phyloP scores from a whole-genome alignment of 2,888 invertebrate species.

The Aplocera efformata region DNA sequence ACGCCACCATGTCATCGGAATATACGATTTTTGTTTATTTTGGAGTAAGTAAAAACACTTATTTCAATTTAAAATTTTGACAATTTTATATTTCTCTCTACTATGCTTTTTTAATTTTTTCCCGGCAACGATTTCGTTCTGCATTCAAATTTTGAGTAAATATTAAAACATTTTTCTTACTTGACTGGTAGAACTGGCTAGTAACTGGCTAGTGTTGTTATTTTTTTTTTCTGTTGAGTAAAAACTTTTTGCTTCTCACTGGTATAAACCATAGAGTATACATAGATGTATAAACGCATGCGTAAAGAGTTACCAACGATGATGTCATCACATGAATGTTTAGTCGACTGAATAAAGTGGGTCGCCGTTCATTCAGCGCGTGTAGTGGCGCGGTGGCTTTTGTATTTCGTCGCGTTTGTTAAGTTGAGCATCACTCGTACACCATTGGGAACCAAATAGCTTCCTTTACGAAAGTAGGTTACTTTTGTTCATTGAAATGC shows the following conservation, averaged over 20 bases:
- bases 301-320: constrained; percentile 27
- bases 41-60: constrained; percentile 1
- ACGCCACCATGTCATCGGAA: constrained; percentile 1
- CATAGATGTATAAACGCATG: no score
- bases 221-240: no score
- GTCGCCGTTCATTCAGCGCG: constrained; percentile 7
- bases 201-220: no score
- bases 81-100: not conserved
- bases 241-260: no score
- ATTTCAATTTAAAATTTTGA: not conserved
- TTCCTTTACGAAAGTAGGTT: constrained; percentile 1
- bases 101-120: no score
- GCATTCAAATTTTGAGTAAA: no score
- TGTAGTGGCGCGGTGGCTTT: constrained; percentile 10
- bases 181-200: no score
- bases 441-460: not conserved
- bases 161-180: no score
- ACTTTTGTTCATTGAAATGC: not conserved
- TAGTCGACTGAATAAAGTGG: constrained; percentile 13
- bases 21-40: not conserved
- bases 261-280: no score
- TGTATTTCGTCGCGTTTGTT: constrained; percentile 19
- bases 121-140: no score
- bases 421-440: not conserved
- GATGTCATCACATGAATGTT: constrained; percentile 28